phyloP scores from a whole-genome alignment of 2,888 invertebrate genomes.

The Netelia virgata region DNA sequence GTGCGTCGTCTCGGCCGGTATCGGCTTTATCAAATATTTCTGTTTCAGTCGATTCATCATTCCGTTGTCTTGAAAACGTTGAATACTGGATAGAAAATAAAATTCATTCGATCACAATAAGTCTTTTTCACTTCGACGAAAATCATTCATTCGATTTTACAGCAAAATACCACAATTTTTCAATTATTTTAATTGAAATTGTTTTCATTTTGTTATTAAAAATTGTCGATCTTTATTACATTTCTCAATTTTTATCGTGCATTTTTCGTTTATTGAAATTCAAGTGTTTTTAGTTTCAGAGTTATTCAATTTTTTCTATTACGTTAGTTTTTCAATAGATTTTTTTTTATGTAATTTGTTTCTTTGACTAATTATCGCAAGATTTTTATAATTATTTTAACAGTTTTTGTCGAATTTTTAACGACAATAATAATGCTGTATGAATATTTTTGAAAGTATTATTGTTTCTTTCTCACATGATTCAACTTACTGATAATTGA shows the following conservation, averaged over 20 bases:
- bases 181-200: too few relatives aligned
- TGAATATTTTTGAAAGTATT: neutral
- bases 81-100: constrained; percentile 71
- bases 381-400: too few relatives aligned
- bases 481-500: constrained; percentile 76
- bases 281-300: too few relatives aligned
- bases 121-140: neutral
- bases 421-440: neutral
- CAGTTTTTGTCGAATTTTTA: neutral
- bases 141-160: neutral
- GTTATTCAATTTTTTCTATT: too few relatives aligned
- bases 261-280: too few relatives aligned
- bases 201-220: too few relatives aligned
- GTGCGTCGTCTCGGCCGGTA: neutral
- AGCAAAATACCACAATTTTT: neutral
- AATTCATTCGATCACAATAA: neutral
- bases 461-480: neutral
- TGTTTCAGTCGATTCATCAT: constrained; percentile 72
- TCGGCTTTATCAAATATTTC: constrained; percentile 46
- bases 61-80: constrained; percentile 75
- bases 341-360: too few relatives aligned
- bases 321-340: too few relatives aligned
- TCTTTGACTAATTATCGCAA: too few relatives aligned
- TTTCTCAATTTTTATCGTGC: too few relatives aligned
- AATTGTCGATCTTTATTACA: too few relatives aligned